Conservation (phyloP, 2,113 vertebrate genomes). For the Bucco capensis region DNA sequence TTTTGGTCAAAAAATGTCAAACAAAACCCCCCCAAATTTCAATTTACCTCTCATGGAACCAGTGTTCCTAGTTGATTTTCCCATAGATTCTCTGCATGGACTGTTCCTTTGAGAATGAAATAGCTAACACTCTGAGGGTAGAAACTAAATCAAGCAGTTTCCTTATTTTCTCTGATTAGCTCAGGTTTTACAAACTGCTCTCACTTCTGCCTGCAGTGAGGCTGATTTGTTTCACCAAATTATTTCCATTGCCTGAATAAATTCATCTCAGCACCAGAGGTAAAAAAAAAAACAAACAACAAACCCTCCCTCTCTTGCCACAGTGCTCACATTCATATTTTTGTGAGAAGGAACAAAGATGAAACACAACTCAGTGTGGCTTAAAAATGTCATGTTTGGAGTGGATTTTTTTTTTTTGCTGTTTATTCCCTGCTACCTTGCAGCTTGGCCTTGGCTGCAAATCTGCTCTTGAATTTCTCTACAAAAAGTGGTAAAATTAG, state of each 20-base stretch:
- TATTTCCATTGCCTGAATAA: slow-evolving; percentile 6
- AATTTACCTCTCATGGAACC: neutral
- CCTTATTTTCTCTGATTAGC: neutral
- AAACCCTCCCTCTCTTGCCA: neutral
- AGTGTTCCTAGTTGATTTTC: neutral
- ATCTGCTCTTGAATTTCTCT: neutral
- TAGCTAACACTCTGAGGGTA: neutral
- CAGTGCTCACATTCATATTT: neutral
- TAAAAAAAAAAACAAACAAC: too few relatives aligned
- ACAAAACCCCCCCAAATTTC: neutral
- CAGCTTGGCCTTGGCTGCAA: neutral
- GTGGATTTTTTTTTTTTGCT: neutral
- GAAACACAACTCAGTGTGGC: neutral
- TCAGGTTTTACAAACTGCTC: slow-evolving; percentile 7
- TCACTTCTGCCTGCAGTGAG: slow-evolving; percentile 4
- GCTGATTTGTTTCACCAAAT: slow-evolving; percentile 1
- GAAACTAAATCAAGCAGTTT: neutral
- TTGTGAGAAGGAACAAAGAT: neutral
- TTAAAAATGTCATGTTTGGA: neutral
- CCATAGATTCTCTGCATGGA: neutral
- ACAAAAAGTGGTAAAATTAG: neutral
- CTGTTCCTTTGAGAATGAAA: neutral
- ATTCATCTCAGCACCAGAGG: neutral
- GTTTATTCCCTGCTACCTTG: neutral
- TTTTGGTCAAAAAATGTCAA: neutral